Conservation (phyloP, 2,888 invertebrate species). For the Morpho achilles region DNA sequence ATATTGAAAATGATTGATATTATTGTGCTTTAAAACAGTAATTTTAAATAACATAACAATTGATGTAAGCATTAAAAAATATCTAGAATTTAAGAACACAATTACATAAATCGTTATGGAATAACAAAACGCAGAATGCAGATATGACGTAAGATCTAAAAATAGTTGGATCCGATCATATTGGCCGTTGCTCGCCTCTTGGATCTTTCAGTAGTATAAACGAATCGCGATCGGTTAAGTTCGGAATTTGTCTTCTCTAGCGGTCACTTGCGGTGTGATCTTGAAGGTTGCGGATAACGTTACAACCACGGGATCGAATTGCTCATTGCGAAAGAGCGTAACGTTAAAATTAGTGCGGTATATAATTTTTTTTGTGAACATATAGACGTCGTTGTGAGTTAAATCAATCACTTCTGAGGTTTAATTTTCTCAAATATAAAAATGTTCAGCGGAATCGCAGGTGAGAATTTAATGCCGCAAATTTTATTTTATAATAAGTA, state of each 20-base stretch:
- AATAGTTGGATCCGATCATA: conserved; percentile 42
- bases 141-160: conserved; percentile 49
- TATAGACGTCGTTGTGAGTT: conserved; percentile 18
- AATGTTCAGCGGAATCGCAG: conserved; percentile 76
- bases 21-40: too few species aligned
- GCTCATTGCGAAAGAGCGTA: conserved; percentile 31
- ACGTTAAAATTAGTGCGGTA: conserved; percentile 33
- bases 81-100: too few species aligned
- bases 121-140: conserved; percentile 47
- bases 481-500: neutral
- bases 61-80: too few species aligned
- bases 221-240: conserved; percentile 20
- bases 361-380: conserved; percentile 21
- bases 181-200: conserved; percentile 26
- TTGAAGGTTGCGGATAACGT: conserved; percentile 32
- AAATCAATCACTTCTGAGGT: conserved; percentile 16
- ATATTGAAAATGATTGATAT: too few species aligned
- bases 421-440: conserved; percentile 32
- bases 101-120: neutral
- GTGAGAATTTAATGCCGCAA: conserved; percentile 35
- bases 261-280: conserved; percentile 17
- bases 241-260: conserved; percentile 13
- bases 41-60: too few species aligned
- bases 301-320: conserved; percentile 22
- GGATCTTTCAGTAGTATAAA: conserved; percentile 17